A percentile compares a stretch with the other conserved stretches of the same genome.
These are phyloP conservation scores for Notodonta dromedarius DNA, from an alignment of 2,888 invertebrate species.

Conservation along the genomic window DNA sequence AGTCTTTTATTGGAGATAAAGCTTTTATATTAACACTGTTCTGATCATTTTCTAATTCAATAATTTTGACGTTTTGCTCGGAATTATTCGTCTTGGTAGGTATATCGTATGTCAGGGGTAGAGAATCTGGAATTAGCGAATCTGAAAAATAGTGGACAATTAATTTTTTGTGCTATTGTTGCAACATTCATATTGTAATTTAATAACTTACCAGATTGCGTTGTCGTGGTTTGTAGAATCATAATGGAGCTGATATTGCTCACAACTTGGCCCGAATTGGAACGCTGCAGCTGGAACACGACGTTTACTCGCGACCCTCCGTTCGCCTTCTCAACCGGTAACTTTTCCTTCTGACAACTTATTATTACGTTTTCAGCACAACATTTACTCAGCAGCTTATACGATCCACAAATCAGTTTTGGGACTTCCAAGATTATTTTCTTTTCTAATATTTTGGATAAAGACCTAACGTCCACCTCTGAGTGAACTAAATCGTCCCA, in stretches of 20 bases:
- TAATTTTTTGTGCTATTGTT: neutral
- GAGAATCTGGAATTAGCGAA: slow-evolving; percentile 19
- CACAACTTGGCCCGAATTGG: slow-evolving; percentile 57
- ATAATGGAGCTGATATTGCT: slow-evolving; percentile 67
- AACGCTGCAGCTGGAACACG: slow-evolving; percentile 60
- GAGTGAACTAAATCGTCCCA: slow-evolving; percentile 73
- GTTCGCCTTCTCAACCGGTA: slow-evolving; percentile 20
- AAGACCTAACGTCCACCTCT: slow-evolving; percentile 67
- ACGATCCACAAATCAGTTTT: slow-evolving; percentile 63
- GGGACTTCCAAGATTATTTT: slow-evolving; percentile 70
- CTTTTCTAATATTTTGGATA: slow-evolving; percentile 71
- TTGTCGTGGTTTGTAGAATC: slow-evolving; percentile 54
- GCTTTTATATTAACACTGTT: neutral
- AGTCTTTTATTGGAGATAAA: neutral
- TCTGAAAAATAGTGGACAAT: slow-evolving; percentile 31
- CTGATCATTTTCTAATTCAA: slow-evolving; percentile 22
- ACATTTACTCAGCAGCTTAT: slow-evolving; percentile 58
- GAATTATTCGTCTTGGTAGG: slow-evolving; percentile 6
- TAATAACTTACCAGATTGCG: slow-evolving; percentile 28
- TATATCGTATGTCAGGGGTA: slow-evolving; percentile 33
- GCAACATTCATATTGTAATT: neutral
- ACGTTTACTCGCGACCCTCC: slow-evolving; percentile 60
- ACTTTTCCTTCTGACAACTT: slow-evolving; percentile 54
- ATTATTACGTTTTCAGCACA: slow-evolving; percentile 62
- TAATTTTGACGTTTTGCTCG: slow-evolving; percentile 19